These are phyloP conservation scores for Sapajus apella DNA, from an alignment of 2,113 vertebrate genomes.

Conservation along the genomic window DNA sequence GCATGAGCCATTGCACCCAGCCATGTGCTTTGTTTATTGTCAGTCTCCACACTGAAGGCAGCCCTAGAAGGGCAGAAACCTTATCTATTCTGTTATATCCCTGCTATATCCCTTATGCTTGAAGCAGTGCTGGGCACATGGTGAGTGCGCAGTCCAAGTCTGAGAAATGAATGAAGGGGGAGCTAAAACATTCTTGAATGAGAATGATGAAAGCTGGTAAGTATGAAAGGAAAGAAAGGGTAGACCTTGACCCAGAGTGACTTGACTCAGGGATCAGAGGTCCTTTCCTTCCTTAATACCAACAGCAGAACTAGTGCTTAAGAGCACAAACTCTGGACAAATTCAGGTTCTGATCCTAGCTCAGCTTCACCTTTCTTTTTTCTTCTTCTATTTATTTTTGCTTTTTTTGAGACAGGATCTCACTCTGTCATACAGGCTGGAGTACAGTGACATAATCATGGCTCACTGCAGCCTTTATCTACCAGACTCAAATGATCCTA, in stretches of 20 bases:
- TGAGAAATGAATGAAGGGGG: background rate
- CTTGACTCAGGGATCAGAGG: background rate
- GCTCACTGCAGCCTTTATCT: background rate
- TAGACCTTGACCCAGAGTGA: background rate
- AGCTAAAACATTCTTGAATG: background rate
- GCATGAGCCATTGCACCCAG: too few species aligned
- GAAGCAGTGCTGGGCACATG: background rate
- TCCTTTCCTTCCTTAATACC: background rate
- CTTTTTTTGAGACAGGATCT: background rate
- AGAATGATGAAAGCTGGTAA: background rate
- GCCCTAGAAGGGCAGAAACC: background rate
- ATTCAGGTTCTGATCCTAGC: background rate
- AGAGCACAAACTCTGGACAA: background rate
- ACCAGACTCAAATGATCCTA: background rate
- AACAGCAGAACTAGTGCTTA: background rate
- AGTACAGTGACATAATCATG: background rate
- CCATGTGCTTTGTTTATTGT: background rate
- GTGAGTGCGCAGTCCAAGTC: fast-evolving
- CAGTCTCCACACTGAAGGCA: background rate
- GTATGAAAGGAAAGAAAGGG: background rate
- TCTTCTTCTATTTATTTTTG: background rate
- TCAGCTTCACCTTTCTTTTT: background rate
- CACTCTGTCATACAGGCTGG: background rate
- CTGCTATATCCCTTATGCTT: background rate
- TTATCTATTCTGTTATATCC: background rate